phyloP scores from a whole-genome alignment of 1,140 invertebrate genomes.

The Zaprionus taronus region DNA sequence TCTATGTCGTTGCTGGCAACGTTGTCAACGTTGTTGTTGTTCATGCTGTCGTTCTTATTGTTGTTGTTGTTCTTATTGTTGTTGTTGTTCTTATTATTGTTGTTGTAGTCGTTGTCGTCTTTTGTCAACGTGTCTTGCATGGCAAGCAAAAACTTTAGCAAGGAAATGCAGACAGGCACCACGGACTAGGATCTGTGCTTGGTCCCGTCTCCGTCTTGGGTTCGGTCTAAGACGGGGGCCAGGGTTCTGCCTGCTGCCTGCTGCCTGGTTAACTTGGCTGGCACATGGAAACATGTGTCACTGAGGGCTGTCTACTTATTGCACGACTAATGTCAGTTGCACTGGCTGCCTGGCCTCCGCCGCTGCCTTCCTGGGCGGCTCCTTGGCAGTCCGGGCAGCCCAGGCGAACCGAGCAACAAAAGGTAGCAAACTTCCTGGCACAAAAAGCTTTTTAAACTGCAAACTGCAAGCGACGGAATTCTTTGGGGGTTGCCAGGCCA shows the following conservation, averaged over 20 bases:
- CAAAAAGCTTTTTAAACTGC: slow-evolving; percentile 71
- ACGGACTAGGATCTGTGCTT: slow-evolving; percentile 39
- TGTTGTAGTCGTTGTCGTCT: slow-evolving; percentile 62
- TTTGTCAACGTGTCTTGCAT: slow-evolving; percentile 82
- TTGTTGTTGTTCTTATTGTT: slow-evolving; percentile 17
- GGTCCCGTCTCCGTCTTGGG: neutral
- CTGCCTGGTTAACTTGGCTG: slow-evolving; percentile 30
- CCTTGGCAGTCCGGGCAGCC: neutral
- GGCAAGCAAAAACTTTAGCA: slow-evolving; percentile 71
- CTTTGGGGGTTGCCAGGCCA: slow-evolving; percentile 36
- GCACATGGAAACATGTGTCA: slow-evolving; percentile 77
- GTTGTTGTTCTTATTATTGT: slow-evolving; percentile 45
- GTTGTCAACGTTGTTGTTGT: slow-evolving; percentile 31
- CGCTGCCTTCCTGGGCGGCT: neutral
- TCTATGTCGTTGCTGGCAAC: slow-evolving; percentile 73
- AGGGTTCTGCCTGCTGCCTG: slow-evolving; percentile 33
- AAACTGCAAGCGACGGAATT: slow-evolving; percentile 65
- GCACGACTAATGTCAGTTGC: slow-evolving; percentile 81
- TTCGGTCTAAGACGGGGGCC: slow-evolving; percentile 20
- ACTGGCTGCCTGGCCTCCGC: slow-evolving; percentile 23
- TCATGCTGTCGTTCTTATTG: slow-evolving; percentile 32
- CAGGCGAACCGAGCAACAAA: slow-evolving; percentile 55
- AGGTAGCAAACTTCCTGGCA: slow-evolving; percentile 74
- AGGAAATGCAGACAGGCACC: slow-evolving; percentile 52
- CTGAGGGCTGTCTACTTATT: slow-evolving; percentile 79